phyloP scores from a whole-genome alignment of 2,113 vertebrate genomes.

The Syngnathus scovelli region DNA sequence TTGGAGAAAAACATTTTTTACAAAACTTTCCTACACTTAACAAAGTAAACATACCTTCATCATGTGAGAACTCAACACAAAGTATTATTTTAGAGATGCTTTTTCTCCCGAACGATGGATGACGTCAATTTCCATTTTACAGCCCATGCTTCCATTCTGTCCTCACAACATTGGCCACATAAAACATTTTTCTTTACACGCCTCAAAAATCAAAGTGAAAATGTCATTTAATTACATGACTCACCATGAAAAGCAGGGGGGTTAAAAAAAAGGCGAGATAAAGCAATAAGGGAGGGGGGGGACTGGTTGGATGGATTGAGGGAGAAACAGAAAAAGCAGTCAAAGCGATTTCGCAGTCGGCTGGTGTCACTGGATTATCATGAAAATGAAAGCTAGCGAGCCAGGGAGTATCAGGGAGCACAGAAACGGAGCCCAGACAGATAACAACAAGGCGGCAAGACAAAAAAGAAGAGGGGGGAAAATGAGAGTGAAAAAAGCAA shows the following conservation, averaged over 20 bases:
- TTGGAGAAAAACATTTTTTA: conserved; percentile 34
- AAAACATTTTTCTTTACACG: background rate
- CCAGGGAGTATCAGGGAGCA: conserved; percentile 71
- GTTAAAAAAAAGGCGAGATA: conserved; percentile 64
- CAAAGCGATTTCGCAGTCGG: conserved; percentile 73
- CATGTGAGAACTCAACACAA: background rate
- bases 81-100: background rate
- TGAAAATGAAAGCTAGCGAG: conserved; percentile 76
- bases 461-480: conserved; percentile 28
- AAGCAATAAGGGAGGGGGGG: conserved; percentile 20
- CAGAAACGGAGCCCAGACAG: conserved; percentile 68
- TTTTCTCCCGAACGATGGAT: background rate
- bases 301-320: conserved; percentile 19
- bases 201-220: conserved; percentile 37
- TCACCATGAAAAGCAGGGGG: conserved; percentile 73
- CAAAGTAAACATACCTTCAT: conserved; percentile 23
- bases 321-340: conserved; percentile 39
- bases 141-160: background rate
- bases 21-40: conserved; percentile 9
- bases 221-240: conserved; percentile 76
- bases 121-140: background rate
- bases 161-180: background rate
- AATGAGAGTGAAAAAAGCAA: conserved; percentile 16
- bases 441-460: conserved; percentile 54
- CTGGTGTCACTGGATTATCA: conserved; percentile 73